Evolutionary conservation across 30 jellyfish, hydroid and myxozoan genomes (phyloP), one percentile per base, ranked within the genome.

Genomic region (Aurelia aurita complex sp. Pacific): DNA sequence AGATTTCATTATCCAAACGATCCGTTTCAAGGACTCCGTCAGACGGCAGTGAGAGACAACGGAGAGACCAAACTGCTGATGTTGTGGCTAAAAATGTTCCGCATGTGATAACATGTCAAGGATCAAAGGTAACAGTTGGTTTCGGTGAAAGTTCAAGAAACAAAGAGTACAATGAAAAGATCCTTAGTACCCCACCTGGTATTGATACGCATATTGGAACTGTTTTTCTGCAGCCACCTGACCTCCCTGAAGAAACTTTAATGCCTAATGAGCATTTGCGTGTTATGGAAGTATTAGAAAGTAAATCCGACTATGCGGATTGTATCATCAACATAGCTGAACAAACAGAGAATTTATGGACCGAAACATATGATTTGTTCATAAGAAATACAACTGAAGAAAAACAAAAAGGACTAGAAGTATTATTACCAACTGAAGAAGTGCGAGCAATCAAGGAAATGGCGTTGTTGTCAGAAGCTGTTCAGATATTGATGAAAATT

Each of bases 261-360:
- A 86, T 86, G 95, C 95, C 95, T 16, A 74, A 40, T 51, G 95
- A 86, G 78, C 95, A 86, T 62, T 76, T 86, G 86, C 38, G 38
- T 50, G 89, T 79, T 51, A 86, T 86, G 95, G 81, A 86, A 17
- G 36, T 55, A 10, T 33, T 86, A 15, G 95, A 86, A 54, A 32
- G 57, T 17, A 79, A 67, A 46, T 10, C 65, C 1, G 69, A 57
- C 5, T 86, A 76, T 67, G 82, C 74, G 2, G 59, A 77, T 42
- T 61, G 89, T 43, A 77, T 86, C 12, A 67, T 86, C 35, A 61
- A 65, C 52, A 76, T 86, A 29, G 76, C 83, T 19, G 67, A 64
- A 5, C 74, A 74, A 23, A 72, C 93, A 34, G 93, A 84, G 32
- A 64, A 1, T 13, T 11, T 84, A 4, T 84, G 93, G 93, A 54